Evolutionary conservation across 2,888 invertebrate species (phyloP), one percentile per base, ranked within the genome.

Genomic region (Oscheius myriophilus): DNA sequence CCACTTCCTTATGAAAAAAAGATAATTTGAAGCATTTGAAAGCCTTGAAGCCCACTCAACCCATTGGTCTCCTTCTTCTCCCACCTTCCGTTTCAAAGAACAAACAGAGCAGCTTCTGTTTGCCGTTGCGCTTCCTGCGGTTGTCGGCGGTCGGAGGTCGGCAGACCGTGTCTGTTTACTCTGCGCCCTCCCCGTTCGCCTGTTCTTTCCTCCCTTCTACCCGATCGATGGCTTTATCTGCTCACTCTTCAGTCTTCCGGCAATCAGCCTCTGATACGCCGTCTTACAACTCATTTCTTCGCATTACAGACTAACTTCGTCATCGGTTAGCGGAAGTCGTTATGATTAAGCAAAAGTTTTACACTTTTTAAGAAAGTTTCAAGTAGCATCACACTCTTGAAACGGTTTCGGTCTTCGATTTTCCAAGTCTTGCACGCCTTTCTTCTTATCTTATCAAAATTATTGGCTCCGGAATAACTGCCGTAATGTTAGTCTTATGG

Each of bases 141-240:
- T 33, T 9, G 33, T 33, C 33, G 53, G 53, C 53, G 25, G 53
- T 23, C 53, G 46, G 25, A 53, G 53, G 53, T 54, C 41, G 58
- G 41, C 58, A 42, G 58, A 58, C 58, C 41, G 42, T 58, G 16
- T 58, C 58, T 26, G n/a, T 58, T 41, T 26, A 16, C 43, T 58
- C 58, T 26, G 55, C 39, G 23, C 55, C 55, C 33, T 33, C 39
- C 42, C 43, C 42, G 11, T 23, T 23, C 12, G 43, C 58, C 43
- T 14, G 18, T 42, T 26, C 58, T 58, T 41, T 23, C 58, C 41
- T 23, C 41, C 23, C 41, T 16, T 26, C 42, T 41, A 33, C 7
- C 58, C 43, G 23, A 58, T 58, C 58, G 43, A 58, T 58, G 33
- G 58, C 43, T 58, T 42, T 58, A 41, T 58, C 58, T 23, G 14